Percentiles rank a stretch among this genome's conserved stretches.
phyloP scores from a whole-genome alignment of 2,797 vertebrate genomes.

The Tamandua tetradactyla region DNA sequence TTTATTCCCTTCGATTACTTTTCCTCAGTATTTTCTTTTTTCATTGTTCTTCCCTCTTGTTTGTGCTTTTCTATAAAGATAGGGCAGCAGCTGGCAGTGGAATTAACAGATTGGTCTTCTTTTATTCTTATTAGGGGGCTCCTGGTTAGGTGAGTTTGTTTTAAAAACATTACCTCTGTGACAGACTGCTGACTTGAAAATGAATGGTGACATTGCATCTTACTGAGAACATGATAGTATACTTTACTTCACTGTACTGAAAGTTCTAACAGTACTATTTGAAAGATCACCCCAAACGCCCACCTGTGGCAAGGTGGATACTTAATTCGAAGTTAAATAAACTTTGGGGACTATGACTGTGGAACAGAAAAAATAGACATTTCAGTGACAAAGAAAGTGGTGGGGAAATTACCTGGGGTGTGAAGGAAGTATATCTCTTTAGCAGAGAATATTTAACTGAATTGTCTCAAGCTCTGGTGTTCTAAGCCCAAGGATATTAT shows the following conservation, averaged over 20 bases:
- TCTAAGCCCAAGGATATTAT: not conserved
- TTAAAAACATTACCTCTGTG: not conserved
- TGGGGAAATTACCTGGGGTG: too few species aligned
- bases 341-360: not conserved
- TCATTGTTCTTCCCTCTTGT: not conserved
- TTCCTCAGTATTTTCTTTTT: not conserved
- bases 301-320: not conserved
- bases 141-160: constrained; percentile 1
- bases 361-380: not conserved
- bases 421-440: not conserved
- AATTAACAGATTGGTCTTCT: not conserved
- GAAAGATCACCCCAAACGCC: not conserved
- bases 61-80: constrained; percentile 25
- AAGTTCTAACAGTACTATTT: not conserved
- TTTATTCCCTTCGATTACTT: constrained; percentile 6
- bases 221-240: constrained; percentile 21
- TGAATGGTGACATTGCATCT: not conserved
- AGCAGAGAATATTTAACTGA: not conserved
- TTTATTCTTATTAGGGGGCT: not conserved
- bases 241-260: not conserved
- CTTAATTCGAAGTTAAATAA: not conserved
- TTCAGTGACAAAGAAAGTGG: not conserved
- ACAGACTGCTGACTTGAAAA: not conserved
- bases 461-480: not conserved
- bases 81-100: not conserved